phyloP scores from a whole-genome alignment of 2,113 vertebrate species.

The Romanogobio albipinnatus region DNA sequence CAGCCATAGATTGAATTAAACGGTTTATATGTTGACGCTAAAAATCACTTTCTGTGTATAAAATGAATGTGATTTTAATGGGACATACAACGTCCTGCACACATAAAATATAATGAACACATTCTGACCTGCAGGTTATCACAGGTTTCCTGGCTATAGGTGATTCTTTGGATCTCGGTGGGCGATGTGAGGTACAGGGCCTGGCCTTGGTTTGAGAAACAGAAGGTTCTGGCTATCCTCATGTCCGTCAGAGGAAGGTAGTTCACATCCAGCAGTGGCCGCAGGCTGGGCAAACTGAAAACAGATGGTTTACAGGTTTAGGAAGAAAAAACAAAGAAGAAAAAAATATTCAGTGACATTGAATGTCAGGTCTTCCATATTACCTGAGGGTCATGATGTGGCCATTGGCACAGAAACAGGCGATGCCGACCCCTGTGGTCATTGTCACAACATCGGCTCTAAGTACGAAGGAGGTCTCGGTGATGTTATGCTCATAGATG shows the following conservation, averaged over 20 bases:
- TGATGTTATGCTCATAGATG: constrained; percentile 94
- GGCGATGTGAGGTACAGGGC: constrained; percentile 98
- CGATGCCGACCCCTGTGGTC: constrained; percentile 86
- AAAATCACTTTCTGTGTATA: background rate
- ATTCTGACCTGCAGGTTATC: constrained; percentile 93
- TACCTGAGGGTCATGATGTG: constrained; percentile 99
- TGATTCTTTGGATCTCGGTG: constrained; percentile 98
- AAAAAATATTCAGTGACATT: background rate
- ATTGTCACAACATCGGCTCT: constrained; percentile 91
- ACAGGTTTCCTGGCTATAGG: constrained; percentile 97
- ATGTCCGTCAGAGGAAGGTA: constrained; percentile 98
- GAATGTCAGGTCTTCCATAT: constrained; percentile 22
- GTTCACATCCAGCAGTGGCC: constrained; percentile 96
- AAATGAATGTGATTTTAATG: background rate
- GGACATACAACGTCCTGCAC: background rate
- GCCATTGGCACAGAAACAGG: constrained; percentile 98
- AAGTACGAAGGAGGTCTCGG: constrained; percentile 94
- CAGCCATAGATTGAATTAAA: background rate
- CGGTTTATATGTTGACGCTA: background rate
- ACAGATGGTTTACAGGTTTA: constrained; percentile 34
- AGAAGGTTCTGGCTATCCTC: constrained; percentile 99
- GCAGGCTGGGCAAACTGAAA: constrained; percentile 92
- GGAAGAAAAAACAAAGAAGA: background rate
- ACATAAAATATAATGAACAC: background rate
- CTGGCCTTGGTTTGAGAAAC: constrained; percentile 98